Evolutionary conservation across 2,888 invertebrate species (phyloP).

Genomic region (Temnothorax ravouxi): DNA sequence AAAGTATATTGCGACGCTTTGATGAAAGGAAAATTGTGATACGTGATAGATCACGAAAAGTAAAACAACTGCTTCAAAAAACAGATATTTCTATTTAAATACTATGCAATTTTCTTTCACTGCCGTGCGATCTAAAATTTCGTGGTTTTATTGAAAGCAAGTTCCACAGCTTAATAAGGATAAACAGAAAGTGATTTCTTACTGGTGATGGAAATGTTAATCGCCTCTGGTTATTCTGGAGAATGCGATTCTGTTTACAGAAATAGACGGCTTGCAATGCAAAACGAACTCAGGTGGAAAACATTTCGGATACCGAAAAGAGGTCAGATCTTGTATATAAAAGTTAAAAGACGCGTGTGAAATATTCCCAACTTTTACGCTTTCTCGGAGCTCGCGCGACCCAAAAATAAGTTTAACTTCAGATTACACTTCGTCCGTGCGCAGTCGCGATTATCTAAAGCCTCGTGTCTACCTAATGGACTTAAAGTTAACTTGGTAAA

Average conservation of each 20-base stretch:
- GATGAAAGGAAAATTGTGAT: slow-evolving; percentile 32
- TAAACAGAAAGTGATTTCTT: neutral
- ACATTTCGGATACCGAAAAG: neutral
- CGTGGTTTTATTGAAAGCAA: neutral
- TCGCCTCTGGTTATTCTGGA: neutral
- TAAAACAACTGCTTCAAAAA: slow-evolving; percentile 16
- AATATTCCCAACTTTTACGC: slow-evolving; percentile 7
- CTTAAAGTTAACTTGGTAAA: slow-evolving; percentile 75
- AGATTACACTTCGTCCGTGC: slow-evolving; percentile 45
- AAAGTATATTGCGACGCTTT: slow-evolving; percentile 53
- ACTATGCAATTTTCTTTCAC: neutral
- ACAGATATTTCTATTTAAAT: neutral
- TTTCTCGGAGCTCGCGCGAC: neutral
- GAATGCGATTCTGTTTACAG: neutral
- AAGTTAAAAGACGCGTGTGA: neutral
- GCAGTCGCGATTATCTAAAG: slow-evolving; percentile 72
- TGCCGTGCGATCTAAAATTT: neutral
- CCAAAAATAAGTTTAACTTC: slow-evolving; percentile 46
- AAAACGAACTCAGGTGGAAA: neutral
- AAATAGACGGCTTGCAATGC: neutral
- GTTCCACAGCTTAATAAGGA: neutral
- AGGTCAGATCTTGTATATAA: neutral
- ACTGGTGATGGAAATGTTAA: neutral
- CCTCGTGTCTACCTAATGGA: slow-evolving; percentile 73
- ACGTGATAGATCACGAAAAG: neutral